Percentiles rank a stretch among this genome's conserved stretches.
phyloP scores from a whole-genome alignment of 1,140 invertebrate genomes.

The Monomorium pharaonis region DNA sequence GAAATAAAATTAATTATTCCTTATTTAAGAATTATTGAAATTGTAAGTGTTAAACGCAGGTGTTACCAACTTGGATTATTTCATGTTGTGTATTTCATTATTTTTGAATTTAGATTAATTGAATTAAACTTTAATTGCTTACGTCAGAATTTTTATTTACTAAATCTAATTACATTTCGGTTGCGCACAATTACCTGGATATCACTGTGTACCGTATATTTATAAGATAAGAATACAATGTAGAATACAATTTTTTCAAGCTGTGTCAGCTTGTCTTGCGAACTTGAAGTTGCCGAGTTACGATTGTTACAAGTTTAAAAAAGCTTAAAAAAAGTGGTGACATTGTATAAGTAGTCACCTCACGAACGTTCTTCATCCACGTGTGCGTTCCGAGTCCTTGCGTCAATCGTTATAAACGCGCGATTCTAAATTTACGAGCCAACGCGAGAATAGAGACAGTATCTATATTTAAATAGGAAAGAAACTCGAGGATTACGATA shows the following conservation, averaged over 20 bases:
- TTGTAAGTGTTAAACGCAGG: neutral
- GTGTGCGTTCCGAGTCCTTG: conserved; percentile 14
- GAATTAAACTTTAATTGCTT: neutral
- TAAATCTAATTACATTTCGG: neutral
- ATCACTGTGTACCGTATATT: no score
- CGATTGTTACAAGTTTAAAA: conserved; percentile 34
- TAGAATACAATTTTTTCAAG: conserved; percentile 24
- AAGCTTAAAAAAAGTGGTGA: conserved; percentile 55
- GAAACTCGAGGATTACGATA: conserved; percentile 4
- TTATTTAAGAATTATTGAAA: neutral
- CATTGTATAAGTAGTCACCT: conserved; percentile 51
- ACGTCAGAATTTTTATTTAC: conserved; percentile 7
- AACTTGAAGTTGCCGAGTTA: conserved; percentile 19
- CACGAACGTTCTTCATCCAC: neutral
- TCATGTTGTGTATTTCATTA: neutral
- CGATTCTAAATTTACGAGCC: conserved; percentile 57
- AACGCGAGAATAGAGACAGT: conserved; percentile 25
- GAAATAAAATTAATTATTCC: neutral
- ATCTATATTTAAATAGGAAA: conserved; percentile 41
- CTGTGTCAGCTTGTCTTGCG: neutral
- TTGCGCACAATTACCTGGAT: neutral
- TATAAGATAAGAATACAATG: no score
- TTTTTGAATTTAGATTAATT: neutral
- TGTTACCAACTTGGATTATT: neutral
- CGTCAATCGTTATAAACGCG: conserved; percentile 53